Conservation (phyloP, 2,797 vertebrate genomes). For the Rhinichthys osculus region DNA sequence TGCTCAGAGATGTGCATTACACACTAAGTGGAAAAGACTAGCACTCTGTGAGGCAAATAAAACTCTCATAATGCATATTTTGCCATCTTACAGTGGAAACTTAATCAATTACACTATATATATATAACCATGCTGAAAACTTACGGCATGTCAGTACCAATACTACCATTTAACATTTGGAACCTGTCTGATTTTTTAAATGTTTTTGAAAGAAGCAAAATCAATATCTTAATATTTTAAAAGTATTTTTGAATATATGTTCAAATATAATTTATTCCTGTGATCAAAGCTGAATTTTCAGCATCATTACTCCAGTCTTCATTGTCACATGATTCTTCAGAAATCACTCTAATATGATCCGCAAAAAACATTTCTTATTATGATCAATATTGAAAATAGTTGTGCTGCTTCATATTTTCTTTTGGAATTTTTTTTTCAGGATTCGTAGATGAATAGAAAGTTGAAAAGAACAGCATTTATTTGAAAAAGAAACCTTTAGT, state of each 20-base stretch:
- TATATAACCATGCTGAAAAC: neutral
- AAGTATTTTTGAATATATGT: neutral
- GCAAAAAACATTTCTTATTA: neutral
- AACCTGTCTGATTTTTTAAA: neutral
- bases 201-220: neutral
- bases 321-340: neutral
- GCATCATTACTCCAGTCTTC: neutral
- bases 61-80: conserved; percentile 11
- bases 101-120: neutral
- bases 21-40: conserved; percentile 5
- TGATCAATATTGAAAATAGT: too few species aligned
- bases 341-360: neutral
- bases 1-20: conserved; percentile 42
- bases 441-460: neutral
- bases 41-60: neutral
- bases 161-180: neutral
- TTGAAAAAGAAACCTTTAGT: neutral
- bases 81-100: neutral
- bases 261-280: neutral
- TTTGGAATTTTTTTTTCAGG: too few species aligned
- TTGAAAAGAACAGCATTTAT: neutral
- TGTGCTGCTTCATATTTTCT: too few species aligned
- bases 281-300: neutral
- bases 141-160: neutral
- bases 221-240: neutral